These are phyloP conservation scores for Carcharodon carcharias DNA, from an alignment of 2,797 vertebrate species.

Conservation along the genomic window DNA sequence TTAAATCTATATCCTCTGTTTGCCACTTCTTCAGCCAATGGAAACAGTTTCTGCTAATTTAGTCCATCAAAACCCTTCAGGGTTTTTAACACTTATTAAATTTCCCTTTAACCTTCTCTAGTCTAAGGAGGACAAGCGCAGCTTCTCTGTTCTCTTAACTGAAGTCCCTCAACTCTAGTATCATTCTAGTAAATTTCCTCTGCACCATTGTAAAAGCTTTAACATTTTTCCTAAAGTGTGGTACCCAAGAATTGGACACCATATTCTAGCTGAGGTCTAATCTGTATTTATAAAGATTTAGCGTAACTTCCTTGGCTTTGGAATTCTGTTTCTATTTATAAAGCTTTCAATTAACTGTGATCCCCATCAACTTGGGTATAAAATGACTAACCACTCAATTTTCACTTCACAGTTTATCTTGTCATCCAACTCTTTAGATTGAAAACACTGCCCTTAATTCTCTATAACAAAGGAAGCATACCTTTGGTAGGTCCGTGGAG, in stretches of 20 bases:
- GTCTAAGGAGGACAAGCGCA: neutral
- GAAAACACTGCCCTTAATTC: too few species aligned
- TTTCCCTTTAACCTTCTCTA: neutral
- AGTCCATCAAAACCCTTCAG: neutral
- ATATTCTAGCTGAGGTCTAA: neutral
- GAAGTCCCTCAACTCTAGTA: neutral
- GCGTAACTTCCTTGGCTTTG: neutral
- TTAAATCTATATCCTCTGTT: neutral
- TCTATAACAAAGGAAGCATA: conserved; percentile 39
- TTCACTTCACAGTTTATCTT: neutral
- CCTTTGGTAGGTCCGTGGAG: conserved; percentile 46
- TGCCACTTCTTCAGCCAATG: neutral
- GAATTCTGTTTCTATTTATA: neutral
- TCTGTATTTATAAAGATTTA: neutral
- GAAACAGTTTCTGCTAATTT: neutral
- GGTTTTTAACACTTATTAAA: neutral
- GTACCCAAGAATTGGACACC: neutral
- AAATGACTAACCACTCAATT: neutral
- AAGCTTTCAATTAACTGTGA: neutral
- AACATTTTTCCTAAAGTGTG: neutral
- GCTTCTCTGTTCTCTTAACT: neutral
- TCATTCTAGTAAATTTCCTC: neutral
- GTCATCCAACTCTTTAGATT: neutral
- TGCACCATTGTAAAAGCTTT: too few species aligned
- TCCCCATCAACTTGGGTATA: neutral